Base-by-base conservation (phyloP, 1,140 invertebrate genomes). In the Nymphalis io region DNA sequence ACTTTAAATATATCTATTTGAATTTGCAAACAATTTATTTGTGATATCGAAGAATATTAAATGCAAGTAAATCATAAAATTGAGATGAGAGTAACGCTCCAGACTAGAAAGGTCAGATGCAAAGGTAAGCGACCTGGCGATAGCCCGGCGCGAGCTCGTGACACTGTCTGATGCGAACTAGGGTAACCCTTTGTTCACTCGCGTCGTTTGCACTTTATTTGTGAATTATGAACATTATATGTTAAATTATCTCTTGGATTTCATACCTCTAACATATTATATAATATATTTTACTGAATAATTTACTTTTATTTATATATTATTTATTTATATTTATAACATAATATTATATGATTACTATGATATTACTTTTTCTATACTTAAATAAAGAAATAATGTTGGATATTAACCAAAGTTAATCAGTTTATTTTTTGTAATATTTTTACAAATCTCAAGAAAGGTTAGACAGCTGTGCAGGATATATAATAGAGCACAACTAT, bases 121-220 rank as follows among this genome's bases (percentile, higher is more conserved):
- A 65, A 70, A 75, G 76, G 76, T 78, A 70, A 68, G 46, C 71
- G 74, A 75, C 73, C 76, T 70, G 63, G 60, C 66, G 67, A 73
- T 76, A 72, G 53, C 68, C 40, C 62, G 67, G 38, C 53, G 65
- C 61, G 75, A 72, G 70, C 67, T 72, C 70, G 55, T 68, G 64
- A 72, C 67, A 68, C 60, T 68, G 73, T 74, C 73, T 62, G 60
- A 38, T 61, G 55, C 63, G 63, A 74, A 74, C 60, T 48, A 59
- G 68, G 57, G 42, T 70, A 65, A 65, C 61, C 61, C 68, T 70
- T 70, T 70, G 57, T 70, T 58, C 57, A 60, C 62, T 20, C 38
- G 20, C 51, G 62, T 64, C 62, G 40, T 33, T 33, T 64, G 51
- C 51, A 57, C 38, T 40, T 55, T 51, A 57, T 55, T 55, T 27